These are phyloP conservation scores for Deilephila porcellus DNA, from an alignment of 2,888 invertebrate species.

Conservation along the genomic window DNA sequence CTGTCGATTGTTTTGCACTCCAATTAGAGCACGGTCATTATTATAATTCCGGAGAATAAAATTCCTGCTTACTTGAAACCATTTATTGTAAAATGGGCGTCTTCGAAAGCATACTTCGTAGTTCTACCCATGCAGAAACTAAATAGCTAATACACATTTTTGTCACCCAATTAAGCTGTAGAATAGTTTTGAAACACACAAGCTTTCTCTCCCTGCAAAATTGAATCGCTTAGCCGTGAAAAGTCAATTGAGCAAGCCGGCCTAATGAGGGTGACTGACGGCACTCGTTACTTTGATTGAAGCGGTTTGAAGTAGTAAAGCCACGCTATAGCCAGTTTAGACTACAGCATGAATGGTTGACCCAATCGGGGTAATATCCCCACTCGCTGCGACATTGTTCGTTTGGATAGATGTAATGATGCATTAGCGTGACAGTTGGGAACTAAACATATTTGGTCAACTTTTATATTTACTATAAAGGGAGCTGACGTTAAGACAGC, in stretches of 20 bases:
- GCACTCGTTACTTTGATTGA: slow-evolving; percentile 3
- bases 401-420: too few species aligned
- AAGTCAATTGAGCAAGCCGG: background rate
- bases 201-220: background rate
- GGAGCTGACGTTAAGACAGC: too few species aligned
- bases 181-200: background rate
- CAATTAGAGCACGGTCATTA: too few species aligned
- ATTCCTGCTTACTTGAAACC: too few species aligned
- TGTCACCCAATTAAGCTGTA: background rate
- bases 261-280: slow-evolving; percentile 3
- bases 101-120: too few species aligned
- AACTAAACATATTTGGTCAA: too few species aligned
- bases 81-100: too few species aligned
- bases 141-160: background rate
- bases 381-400: too few species aligned
- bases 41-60: too few species aligned
- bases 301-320: slow-evolving; percentile 5
- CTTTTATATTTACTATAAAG: too few species aligned
- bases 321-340: background rate
- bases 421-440: too few species aligned
- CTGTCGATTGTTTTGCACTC: too few species aligned
- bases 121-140: background rate
- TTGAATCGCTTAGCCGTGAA: slow-evolving; percentile 6
- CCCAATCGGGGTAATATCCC: background rate
- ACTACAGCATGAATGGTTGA: background rate